These are phyloP conservation scores for Alectoris magna DNA, from an alignment of 2,797 vertebrate species.

Conservation along the genomic window DNA sequence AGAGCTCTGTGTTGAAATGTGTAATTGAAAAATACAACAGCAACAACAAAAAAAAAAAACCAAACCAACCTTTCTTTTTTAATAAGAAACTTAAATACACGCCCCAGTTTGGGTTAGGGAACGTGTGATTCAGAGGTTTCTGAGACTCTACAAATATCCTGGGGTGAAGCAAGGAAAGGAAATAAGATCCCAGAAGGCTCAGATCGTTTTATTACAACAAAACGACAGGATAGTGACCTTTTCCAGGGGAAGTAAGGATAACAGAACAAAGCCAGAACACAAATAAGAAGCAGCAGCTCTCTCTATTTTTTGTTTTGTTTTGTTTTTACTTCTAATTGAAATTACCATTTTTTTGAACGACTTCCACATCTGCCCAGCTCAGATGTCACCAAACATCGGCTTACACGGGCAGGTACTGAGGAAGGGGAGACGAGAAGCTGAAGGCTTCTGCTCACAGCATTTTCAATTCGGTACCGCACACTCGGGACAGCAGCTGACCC, in stretches of 20 bases:
- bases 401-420: not conserved
- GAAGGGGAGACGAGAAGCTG: not conserved
- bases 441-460: not conserved
- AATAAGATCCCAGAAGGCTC: conserved; percentile 38
- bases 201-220: conserved; percentile 57
- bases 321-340: not conserved
- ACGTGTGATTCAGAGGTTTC: conserved; percentile 41
- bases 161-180: conserved; percentile 33
- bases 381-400: not conserved
- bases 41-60: not conserved
- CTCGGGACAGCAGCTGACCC: not conserved
- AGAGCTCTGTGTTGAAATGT: not conserved
- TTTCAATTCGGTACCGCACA: rapidly evolving
- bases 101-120: not conserved
- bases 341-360: not conserved
- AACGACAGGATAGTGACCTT: conserved; percentile 34
- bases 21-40: not conserved
- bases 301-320: too few species aligned
- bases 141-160: conserved; percentile 30
- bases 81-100: not conserved
- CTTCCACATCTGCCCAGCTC: not conserved
- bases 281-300: not conserved
- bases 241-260: conserved; percentile 44
- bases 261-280: not conserved
- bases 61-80: not conserved